Base-by-base conservation (phyloP, 2,797 vertebrate species). In the Aplochiton taeniatus region DNA sequence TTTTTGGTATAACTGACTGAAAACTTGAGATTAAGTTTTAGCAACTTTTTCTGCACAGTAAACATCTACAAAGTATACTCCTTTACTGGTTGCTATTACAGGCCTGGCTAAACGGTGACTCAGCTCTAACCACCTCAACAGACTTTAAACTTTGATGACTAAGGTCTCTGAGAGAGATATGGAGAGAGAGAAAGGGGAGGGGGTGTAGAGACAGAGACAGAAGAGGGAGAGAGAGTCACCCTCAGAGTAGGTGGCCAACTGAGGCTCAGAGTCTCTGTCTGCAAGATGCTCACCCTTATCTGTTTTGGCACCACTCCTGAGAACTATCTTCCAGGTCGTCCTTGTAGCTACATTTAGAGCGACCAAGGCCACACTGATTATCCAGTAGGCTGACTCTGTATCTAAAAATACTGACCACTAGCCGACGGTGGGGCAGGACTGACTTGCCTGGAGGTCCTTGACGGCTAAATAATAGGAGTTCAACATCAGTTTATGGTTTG, bases 401-500 rank as follows among this genome's bases (percentile, higher is more conserved):
- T 68, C 78, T 76, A 70, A 79, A 80, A 81, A 82, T 79, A 83
- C 17, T 20, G 8, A 84, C 11, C 47, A 12, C 47, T 48, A 48
- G 47, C 47, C 47, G 4, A 11, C 8, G 4, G 47, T 48, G 47
- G 47, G 4, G 14, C 47, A 48, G 47, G 11, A 12, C 14, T 6
- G 3, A 31, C 31, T 31, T 6, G 3, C 31, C 31, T 31, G 31
- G 31, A 31, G 31, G 31, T 31, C 31, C 31, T 31, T 31, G 31
- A 31, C 62, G 72, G 66, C 69, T 53, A 69, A 83, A 80, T 83
- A 81, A 83, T 77, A 73, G 50, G 19, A 77, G 74, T 83, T 72
- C 57, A 67, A 57, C 72, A 61, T 12, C 8, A 51, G 65, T 65
- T 51, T 65, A 77, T 65, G 62, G 72, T 69, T 65, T 75, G 72